These are phyloP conservation scores for Girardinus metallicus DNA, from an alignment of 2,797 vertebrate genomes.

Conservation along the genomic window DNA sequence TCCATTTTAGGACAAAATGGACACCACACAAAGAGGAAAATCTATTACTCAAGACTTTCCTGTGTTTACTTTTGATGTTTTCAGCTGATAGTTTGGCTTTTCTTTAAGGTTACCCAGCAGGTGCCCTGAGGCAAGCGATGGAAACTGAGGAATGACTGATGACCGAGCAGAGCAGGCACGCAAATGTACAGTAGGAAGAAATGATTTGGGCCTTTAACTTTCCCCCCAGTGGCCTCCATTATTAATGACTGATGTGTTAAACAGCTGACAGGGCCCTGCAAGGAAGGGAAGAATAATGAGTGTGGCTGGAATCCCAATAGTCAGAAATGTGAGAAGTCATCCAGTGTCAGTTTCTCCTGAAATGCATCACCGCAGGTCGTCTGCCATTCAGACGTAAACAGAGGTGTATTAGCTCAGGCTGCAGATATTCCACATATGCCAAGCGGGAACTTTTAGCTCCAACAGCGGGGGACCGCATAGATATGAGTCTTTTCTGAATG, in stretches of 20 bases:
- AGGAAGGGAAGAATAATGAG: background rate
- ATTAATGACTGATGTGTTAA: constrained; percentile 5
- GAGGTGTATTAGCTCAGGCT: background rate
- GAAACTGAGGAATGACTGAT: constrained; percentile 4
- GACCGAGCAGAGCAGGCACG: background rate
- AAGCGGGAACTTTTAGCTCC: background rate
- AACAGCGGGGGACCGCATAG: background rate
- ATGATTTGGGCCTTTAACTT: background rate
- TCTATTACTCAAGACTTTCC: background rate
- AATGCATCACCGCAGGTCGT: background rate
- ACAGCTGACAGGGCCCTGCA: background rate
- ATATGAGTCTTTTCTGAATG: too few species aligned
- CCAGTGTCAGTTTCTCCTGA: constrained; percentile 5
- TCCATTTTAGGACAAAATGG: background rate
- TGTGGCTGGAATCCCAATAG: background rate
- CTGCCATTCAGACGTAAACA: constrained; percentile 7
- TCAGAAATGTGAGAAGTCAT: constrained; percentile 1
- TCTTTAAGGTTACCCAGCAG: background rate
- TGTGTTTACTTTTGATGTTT: background rate
- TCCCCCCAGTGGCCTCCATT: constrained; percentile 1
- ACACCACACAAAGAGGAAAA: background rate
- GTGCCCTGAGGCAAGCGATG: background rate
- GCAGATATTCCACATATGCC: background rate
- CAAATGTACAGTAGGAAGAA: background rate
- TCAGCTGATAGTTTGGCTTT: background rate